phyloP scores from a whole-genome alignment of 2,888 invertebrate genomes.

The Lithophane ornitopus region DNA sequence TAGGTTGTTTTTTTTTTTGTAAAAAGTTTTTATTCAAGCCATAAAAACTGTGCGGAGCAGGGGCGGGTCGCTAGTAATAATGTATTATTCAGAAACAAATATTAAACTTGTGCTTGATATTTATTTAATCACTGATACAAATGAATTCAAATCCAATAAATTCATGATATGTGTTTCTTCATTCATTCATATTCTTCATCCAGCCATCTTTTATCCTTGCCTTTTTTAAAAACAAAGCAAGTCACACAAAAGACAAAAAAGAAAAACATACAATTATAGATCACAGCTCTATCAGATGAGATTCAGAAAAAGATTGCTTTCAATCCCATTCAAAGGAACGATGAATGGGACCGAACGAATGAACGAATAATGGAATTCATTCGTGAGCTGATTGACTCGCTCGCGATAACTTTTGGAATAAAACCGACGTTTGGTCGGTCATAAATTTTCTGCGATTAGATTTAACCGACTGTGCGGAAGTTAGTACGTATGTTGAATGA shows the following conservation, averaged over 20 bases:
- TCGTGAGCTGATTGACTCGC: constrained; percentile 62
- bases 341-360: constrained; percentile 59
- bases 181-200: neutral
- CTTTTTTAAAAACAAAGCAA: constrained; percentile 22
- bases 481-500: constrained; percentile 29
- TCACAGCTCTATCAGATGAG: constrained; percentile 51
- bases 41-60: too few relatives aligned
- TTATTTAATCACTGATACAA: neutral
- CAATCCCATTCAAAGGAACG: constrained; percentile 52
- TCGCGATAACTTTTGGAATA: constrained; percentile 58
- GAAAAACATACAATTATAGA: constrained; percentile 47
- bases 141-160: neutral
- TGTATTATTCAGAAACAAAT: neutral
- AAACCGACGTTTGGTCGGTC: constrained; percentile 42
- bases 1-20: too few relatives aligned
- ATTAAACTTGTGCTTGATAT: neutral
- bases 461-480: constrained; percentile 38
- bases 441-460: constrained; percentile 54
- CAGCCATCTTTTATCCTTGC: neutral
- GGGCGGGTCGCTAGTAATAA: too few relatives aligned
- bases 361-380: constrained; percentile 66
- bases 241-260: constrained; percentile 28
- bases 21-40: too few relatives aligned
- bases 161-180: neutral
- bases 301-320: constrained; percentile 61